Conservation (phyloP, 1,140 invertebrate species). For the Eriosoma lanigerum region DNA sequence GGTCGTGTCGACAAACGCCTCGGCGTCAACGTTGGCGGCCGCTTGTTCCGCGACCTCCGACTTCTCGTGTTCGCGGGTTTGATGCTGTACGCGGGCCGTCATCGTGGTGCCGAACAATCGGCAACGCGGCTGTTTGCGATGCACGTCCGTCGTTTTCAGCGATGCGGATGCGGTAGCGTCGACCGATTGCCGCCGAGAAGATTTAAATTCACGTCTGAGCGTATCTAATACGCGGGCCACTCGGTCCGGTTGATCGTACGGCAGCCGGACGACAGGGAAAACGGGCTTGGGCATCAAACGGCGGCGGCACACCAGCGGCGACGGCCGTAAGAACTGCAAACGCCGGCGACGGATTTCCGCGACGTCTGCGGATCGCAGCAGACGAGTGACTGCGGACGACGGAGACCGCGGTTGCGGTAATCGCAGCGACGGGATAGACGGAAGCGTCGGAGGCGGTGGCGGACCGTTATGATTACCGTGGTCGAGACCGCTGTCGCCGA, state of each 20-base stretch:
- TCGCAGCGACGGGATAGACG: too few species aligned
- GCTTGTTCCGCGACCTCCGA: neutral
- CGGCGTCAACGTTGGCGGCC: neutral
- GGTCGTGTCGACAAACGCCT: too few species aligned
- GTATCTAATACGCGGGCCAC: constrained; percentile 25
- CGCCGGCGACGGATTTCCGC: neutral
- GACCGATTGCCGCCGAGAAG: neutral
- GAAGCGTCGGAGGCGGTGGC: neutral
- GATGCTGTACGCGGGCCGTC: neutral
- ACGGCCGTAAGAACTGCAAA: neutral
- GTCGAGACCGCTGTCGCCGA: neutral
- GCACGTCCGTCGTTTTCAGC: neutral
- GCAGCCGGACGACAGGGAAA: constrained; percentile 20
- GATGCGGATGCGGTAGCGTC: too few species aligned
- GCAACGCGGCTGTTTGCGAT: neutral
- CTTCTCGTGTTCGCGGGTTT: neutral
- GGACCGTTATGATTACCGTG: too few species aligned
- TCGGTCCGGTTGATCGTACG: constrained; percentile 29
- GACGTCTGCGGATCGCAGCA: neutral
- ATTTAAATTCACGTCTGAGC: neutral
- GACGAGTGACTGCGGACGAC: neutral
- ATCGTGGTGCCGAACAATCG: neutral
- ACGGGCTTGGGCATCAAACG: constrained; percentile 43
- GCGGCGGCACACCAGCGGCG: constrained; percentile 36
- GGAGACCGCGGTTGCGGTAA: neutral